Evolutionary conservation across 2,113 vertebrate genomes (phyloP).

Genomic region (Pseudopipra pipra): DNA sequence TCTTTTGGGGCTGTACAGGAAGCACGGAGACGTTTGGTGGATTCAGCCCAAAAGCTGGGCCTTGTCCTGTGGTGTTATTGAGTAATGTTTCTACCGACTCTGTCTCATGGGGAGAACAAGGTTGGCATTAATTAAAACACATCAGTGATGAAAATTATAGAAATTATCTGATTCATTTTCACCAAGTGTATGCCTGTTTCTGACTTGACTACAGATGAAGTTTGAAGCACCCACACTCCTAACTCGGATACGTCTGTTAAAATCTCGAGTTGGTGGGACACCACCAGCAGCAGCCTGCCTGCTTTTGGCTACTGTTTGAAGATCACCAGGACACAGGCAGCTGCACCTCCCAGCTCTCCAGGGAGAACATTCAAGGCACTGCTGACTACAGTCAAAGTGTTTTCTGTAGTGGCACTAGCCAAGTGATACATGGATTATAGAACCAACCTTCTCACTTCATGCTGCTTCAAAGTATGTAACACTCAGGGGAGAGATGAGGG

Average conservation of each 20-base stretch:
- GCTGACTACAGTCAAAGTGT: not conserved
- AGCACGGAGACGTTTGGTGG: not conserved
- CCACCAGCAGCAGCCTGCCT: not conserved
- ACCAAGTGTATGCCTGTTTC: not conserved
- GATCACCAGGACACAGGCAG: not conserved
- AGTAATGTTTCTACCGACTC: not conserved
- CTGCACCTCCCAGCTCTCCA: not conserved
- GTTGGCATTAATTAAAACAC: not conserved
- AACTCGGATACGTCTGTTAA: not conserved
- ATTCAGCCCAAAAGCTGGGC: not conserved
- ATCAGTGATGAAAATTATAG: not conserved
- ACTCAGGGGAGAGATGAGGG: not conserved
- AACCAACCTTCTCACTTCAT: not conserved
- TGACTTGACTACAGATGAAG: not conserved
- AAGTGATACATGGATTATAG: not conserved
- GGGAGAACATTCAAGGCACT: not conserved
- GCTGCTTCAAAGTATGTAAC: not conserved
- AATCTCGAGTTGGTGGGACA: accelerated
- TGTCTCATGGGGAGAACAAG: not conserved
- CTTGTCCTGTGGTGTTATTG: not conserved
- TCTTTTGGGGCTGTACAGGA: not conserved
- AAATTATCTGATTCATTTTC: not conserved
- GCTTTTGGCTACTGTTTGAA: not conserved
- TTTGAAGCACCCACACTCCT: not conserved
- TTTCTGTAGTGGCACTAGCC: not conserved